Evolutionary conservation across 2,888 invertebrate species (phyloP), one percentile per base, ranked within the genome.

Genomic region (Rhopalosiphum nymphaeae): DNA sequence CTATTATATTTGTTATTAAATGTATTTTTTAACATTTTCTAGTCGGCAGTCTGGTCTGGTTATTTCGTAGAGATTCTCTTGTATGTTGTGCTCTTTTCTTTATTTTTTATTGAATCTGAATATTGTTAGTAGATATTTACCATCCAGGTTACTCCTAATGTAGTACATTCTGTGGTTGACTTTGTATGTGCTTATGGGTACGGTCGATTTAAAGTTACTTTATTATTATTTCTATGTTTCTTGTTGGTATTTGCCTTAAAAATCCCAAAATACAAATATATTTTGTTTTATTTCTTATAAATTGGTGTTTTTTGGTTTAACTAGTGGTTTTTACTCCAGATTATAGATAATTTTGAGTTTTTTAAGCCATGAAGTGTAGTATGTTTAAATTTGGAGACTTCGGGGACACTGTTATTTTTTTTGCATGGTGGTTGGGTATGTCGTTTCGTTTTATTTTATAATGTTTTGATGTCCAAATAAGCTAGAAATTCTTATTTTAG

Each of bases 201-300:
- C 49, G 7, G 49, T 1, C 21, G 49, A 53, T 87, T 53, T 3
- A 53, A 0, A 88, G 21, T 25, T n/a, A 1, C 10, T 53, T 53
- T 88, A 53, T 36, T 88, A n/a, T 88, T 88, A 36, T 88, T 88
- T 88, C 9, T 36, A n/a, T 88, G 9, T 87, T 88, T 25, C 21
- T 49, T 53, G 21, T 36, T 88, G 25, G n/a, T 53, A 25, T 87
- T 44, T 44, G 44, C 44, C 44, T 44, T 44, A 44, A 44, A 44
- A 44, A 44, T 44, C 44, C 44, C 44, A 44, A 44, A 44, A 44
- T 44, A 44, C 44, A 13, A 49, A 49, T n/a, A 49, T 87, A 87
- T 87, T 53, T 49, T 87, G 21, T 87, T 87, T 21, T 44, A 49
- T n/a, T 49, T 49, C 13, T 49, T 16, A 16, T 67, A n/a, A 16